These are phyloP conservation scores for Neodiprion lecontei DNA, from an alignment of 1,140 invertebrate genomes.

Conservation along the genomic window DNA sequence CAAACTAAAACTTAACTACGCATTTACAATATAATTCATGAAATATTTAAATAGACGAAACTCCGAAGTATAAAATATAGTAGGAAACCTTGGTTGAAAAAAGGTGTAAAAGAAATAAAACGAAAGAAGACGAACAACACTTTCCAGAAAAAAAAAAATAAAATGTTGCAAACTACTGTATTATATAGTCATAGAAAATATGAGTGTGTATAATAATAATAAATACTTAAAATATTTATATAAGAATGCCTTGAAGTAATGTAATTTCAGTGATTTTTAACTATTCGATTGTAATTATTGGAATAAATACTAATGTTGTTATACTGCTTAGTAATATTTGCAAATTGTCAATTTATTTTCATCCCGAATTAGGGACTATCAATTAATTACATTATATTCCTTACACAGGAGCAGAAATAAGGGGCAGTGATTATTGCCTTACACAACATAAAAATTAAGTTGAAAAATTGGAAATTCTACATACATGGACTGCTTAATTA, in stretches of 20 bases:
- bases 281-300: slow-evolving; percentile 14
- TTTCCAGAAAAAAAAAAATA: slow-evolving; percentile 11
- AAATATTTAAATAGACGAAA: not conserved
- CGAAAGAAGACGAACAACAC: not conserved
- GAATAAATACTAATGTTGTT: slow-evolving; percentile 16
- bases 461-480: too few relatives aligned
- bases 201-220: slow-evolving; percentile 37
- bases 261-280: slow-evolving; percentile 36
- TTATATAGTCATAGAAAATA: slow-evolving; percentile 29
- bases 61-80: slow-evolving; percentile 8
- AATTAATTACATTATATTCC: too few relatives aligned
- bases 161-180: slow-evolving; percentile 26
- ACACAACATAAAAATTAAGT: too few relatives aligned
- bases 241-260: slow-evolving; percentile 38
- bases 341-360: not conserved
- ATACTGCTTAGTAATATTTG: not conserved
- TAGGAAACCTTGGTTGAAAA: slow-evolving; percentile 32
- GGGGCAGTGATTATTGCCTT: too few relatives aligned
- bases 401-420: too few relatives aligned
- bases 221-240: slow-evolving; percentile 37
- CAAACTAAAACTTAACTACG: too few relatives aligned
- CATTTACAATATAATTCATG: slow-evolving; percentile 42
- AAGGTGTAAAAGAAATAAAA: not conserved
- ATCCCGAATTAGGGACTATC: too few relatives aligned
- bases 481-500: too few relatives aligned